Conservation (phyloP, 2,113 vertebrate species). For the Engystomops pustulosus region DNA sequence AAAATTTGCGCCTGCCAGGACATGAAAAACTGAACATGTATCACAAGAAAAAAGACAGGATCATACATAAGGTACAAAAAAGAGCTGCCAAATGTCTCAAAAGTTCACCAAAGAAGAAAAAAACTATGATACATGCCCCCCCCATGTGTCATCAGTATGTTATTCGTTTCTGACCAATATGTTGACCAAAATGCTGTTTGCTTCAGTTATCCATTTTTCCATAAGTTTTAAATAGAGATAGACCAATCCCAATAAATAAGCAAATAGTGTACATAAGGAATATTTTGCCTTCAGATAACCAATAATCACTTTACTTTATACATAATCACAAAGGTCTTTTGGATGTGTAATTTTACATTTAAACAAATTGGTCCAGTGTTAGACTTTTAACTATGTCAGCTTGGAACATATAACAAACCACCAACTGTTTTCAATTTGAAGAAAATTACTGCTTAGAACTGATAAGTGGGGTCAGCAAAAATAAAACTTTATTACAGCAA, state of each 20-base stretch:
- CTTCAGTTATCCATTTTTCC: too few relatives aligned
- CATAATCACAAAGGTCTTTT: neutral
- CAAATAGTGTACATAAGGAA: neutral
- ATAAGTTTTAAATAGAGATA: too few relatives aligned
- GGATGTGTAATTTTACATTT: neutral
- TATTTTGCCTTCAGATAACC: neutral
- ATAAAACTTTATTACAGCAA: conserved; percentile 13
- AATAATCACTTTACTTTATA: neutral
- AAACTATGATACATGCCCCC: too few relatives aligned
- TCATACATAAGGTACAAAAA: too few relatives aligned
- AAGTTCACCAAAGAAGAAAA: too few relatives aligned
- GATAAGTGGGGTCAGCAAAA: conserved; percentile 17
- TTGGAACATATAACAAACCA: conserved; percentile 17
- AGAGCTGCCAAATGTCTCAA: too few relatives aligned
- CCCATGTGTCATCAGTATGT: too few relatives aligned
- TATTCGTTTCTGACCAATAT: too few relatives aligned
- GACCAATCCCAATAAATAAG: neutral
- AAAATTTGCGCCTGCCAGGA: too few relatives aligned
- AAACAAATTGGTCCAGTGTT: neutral
- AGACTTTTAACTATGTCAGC: conserved; percentile 6
- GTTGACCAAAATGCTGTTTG: too few relatives aligned
- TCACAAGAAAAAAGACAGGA: too few relatives aligned
- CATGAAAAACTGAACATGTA: too few relatives aligned
- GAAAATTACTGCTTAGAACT: conserved; percentile 1
- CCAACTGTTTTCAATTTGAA: conserved; percentile 21